phyloP scores from a whole-genome alignment of 2,113 vertebrate genomes.

The human (Homo sapiens) region DNA sequence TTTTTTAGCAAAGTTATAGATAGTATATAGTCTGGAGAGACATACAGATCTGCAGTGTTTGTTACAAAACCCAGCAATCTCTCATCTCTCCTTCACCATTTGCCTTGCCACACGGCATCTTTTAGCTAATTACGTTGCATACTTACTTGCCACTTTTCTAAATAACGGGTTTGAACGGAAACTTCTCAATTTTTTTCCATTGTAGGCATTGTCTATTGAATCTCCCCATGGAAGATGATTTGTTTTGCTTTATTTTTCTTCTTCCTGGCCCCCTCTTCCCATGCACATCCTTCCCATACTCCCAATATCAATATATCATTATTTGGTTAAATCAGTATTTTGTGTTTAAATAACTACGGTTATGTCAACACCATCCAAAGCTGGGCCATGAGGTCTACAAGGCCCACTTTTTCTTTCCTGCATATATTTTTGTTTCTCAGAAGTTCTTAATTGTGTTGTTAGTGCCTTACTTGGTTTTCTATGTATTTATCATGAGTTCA shows the following conservation, averaged over 20 bases:
- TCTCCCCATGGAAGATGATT: neutral
- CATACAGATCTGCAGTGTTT: neutral
- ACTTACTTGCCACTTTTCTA: neutral
- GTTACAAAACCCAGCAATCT: neutral
- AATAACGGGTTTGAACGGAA: slow-evolving; percentile 1
- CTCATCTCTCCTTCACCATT: neutral
- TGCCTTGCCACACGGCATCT: neutral
- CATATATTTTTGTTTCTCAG: neutral
- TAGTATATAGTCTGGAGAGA: neutral
- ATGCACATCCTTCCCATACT: neutral
- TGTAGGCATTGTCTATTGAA: neutral
- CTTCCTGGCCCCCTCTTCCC: neutral
- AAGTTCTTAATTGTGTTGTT: slow-evolving; percentile 17
- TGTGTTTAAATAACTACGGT: neutral
- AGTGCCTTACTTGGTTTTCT: slow-evolving; percentile 6
- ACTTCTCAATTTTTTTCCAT: neutral
- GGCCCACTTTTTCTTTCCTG: neutral
- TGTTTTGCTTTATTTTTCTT: neutral
- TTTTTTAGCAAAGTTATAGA: neutral
- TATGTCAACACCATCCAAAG: neutral
- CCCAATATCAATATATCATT: neutral
- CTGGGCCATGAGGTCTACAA: neutral
- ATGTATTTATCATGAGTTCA: neutral
- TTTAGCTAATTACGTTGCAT: neutral
- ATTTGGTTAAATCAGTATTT: slow-evolving; percentile 24